phyloP scores from a whole-genome alignment of 2,888 invertebrate genomes.

The Campopleginae sp. region DNA sequence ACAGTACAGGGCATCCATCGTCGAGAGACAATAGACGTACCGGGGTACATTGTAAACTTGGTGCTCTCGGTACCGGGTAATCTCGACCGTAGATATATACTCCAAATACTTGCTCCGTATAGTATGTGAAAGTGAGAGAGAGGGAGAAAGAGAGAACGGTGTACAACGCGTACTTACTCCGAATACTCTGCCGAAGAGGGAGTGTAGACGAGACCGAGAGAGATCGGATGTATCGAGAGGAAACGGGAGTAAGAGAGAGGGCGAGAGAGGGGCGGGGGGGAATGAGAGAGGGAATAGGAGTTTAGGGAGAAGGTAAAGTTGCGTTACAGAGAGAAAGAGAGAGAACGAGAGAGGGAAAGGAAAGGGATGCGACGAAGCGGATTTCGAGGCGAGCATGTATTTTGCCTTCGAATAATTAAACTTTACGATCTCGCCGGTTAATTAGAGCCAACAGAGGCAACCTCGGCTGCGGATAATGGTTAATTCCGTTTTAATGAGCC shows the following conservation, averaged over 20 bases:
- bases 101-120: constrained; percentile 26
- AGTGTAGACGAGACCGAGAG: neutral
- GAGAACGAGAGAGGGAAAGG: constrained; percentile 13
- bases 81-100: constrained; percentile 62
- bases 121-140: constrained; percentile 10
- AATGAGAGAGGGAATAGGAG: constrained; percentile 34
- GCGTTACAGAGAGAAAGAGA: constrained; percentile 28
- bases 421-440: constrained; percentile 71
- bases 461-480: constrained; percentile 71
- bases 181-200: constrained; percentile 13
- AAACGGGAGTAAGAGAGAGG: constrained; percentile 1
- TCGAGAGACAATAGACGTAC: constrained; percentile 67
- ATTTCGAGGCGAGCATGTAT: constrained; percentile 68
- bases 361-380: constrained; percentile 48
- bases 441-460: constrained; percentile 71
- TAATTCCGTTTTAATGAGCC: constrained; percentile 71
- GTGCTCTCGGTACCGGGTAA: constrained; percentile 66
- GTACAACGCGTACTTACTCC: constrained; percentile 12
- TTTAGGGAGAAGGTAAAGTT: constrained; percentile 53
- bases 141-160: constrained; percentile 11
- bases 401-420: constrained; percentile 71
- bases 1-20: constrained; percentile 62
- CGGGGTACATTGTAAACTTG: constrained; percentile 68
- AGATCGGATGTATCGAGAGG: constrained; percentile 12
- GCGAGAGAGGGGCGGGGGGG: neutral